Base-by-base conservation (phyloP, 2,888 invertebrate species). In the Caenorhabditis angaria region DNA sequence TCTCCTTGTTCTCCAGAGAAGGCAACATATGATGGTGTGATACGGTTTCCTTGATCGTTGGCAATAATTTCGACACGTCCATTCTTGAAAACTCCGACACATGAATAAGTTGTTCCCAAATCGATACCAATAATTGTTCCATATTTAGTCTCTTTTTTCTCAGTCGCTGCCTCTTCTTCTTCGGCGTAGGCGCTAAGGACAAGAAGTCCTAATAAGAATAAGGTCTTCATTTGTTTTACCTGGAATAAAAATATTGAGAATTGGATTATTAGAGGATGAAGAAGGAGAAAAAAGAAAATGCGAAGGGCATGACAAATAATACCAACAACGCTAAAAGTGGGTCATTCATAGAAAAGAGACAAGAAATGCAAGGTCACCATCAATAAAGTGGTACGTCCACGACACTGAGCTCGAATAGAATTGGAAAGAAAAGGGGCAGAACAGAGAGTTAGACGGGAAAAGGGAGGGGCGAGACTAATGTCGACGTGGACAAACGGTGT, bases 61-160 rank as follows among this genome's bases (percentile, higher is more conserved):
- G 86, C 86, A 63, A 86, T 86, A 62, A 86, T 86, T 77, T 86
- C 86, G 14, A 86, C 86, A 63, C 86, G 84, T 47, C 90, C 90
- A 80, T 90, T 89, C 81, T 90, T 89, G 84, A 89, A 90, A 85
- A 85, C 85, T 66, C 86, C 87, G 29, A 88, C 87, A 69, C 85
- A 87, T 22, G 87, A 87, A 71, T 88, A 88, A 27, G 88, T 88
- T 35, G 88, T 88, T 69, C 88, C 88, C 61, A 88, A 78, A 82
- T 88, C 88, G 63, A 88, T 88, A 76, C 88, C 88, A 64, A 88
- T 85, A 69, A 86, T 86, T 35, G 86, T 86, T 73, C 86, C 86
- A 67, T 87, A 87, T 69, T 86, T 86, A 50, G 83, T 82, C 53
- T 80, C 60, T 47, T 79, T 79, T 67, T 79, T 72, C 28, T 77